These are phyloP conservation scores for Chirona hameri DNA, from an alignment of 2,888 invertebrate genomes.

Conservation along the genomic window DNA sequence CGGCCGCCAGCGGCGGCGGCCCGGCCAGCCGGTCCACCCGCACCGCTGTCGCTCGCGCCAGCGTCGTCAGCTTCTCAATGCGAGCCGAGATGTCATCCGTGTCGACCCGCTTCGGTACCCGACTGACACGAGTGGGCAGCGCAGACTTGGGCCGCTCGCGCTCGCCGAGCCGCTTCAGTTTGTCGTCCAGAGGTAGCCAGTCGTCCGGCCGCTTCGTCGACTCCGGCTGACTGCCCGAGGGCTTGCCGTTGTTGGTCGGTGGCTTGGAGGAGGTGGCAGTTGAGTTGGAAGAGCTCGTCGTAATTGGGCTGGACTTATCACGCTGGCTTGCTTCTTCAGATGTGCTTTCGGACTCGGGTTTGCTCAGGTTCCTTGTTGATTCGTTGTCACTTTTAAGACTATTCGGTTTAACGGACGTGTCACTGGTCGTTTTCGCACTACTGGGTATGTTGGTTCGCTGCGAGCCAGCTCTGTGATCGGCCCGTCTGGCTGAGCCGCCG, in stretches of 20 bases:
- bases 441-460: neutral
- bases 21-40: slow-evolving; percentile 60
- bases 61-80: slow-evolving; percentile 36
- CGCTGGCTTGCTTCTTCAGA: too few species aligned
- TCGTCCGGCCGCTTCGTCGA: neutral
- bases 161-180: neutral
- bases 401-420: neutral
- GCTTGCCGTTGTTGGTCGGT: too few species aligned
- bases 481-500: neutral
- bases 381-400: neutral
- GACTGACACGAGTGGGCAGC: slow-evolving; percentile 29
- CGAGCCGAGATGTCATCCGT: slow-evolving; percentile 23
- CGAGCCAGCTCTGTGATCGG: neutral
- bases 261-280: too few species aligned
- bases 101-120: slow-evolving; percentile 25
- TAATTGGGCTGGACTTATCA: too few species aligned
- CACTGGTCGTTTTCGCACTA: neutral
- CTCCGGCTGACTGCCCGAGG: too few species aligned
- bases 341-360: too few species aligned
- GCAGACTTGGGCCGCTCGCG: neutral
- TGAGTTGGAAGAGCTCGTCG: too few species aligned
- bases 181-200: neutral
- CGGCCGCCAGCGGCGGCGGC: neutral
- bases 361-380: neutral
- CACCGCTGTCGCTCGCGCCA: slow-evolving; percentile 59